Percentiles rank a stretch among this genome's conserved stretches.
These are phyloP conservation scores for Pagrus major DNA, from an alignment of 2,113 vertebrate species.

Conservation along the genomic window DNA sequence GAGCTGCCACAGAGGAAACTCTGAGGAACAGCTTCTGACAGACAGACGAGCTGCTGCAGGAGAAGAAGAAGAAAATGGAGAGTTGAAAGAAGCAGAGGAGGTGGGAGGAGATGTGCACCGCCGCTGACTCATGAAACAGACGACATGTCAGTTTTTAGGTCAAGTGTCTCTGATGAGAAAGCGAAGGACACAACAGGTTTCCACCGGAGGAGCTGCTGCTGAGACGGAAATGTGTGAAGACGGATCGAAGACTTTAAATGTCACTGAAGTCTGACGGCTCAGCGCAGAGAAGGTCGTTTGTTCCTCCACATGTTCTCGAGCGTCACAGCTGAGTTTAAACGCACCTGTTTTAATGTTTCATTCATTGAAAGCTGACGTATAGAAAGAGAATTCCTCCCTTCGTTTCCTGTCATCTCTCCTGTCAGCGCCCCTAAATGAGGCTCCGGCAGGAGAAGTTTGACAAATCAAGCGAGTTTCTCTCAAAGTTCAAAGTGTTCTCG, in stretches of 20 bases:
- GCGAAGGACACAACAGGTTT: not conserved
- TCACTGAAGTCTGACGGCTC: not conserved
- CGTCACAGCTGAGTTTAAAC: too few species aligned
- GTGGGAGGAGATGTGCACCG: not conserved
- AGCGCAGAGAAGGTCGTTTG: too few species aligned
- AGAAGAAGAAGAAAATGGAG: not conserved
- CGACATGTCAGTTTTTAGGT: not conserved
- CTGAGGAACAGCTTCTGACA: not conserved
- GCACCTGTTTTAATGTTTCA: too few species aligned
- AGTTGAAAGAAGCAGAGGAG: not conserved
- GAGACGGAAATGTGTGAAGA: not conserved
- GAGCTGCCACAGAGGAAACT: too few species aligned
- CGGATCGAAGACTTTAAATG: not conserved
- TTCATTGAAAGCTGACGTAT: too few species aligned
- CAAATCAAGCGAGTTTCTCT: too few species aligned
- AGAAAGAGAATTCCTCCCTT: too few species aligned
- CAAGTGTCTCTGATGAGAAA: conserved; percentile 21
- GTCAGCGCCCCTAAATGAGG: too few species aligned
- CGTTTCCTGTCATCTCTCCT: too few species aligned
- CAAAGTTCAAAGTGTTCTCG: too few species aligned
- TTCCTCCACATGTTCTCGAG: too few species aligned
- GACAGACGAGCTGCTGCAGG: not conserved
- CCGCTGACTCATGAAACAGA: not conserved
- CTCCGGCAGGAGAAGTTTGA: too few species aligned
- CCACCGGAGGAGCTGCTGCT: not conserved